Percentiles rank a stretch among this genome's conserved stretches.
These are phyloP conservation scores for Norana najaformis DNA, from an alignment of 2,888 invertebrate genomes.

Conservation along the genomic window DNA sequence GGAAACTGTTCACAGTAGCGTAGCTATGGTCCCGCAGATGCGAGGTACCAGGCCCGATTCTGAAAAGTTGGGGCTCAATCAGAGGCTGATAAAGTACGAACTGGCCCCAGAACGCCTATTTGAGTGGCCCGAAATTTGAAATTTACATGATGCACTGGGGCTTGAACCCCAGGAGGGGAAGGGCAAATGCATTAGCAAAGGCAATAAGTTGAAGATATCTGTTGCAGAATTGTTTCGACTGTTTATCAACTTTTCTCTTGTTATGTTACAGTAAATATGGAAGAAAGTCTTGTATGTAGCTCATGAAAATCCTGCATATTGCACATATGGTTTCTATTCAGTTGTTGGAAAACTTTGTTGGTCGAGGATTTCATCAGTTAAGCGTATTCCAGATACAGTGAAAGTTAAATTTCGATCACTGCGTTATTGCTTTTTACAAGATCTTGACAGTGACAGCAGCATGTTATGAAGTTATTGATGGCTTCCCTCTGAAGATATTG, in stretches of 20 bases:
- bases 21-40: too few species aligned
- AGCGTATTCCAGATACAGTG: too few species aligned
- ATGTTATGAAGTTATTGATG: too few species aligned
- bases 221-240: neutral
- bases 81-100: too few species aligned
- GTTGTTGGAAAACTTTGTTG: neutral
- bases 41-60: too few species aligned
- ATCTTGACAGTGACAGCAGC: too few species aligned
- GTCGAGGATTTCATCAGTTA: neutral
- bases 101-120: too few species aligned
- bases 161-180: neutral
- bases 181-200: neutral
- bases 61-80: too few species aligned
- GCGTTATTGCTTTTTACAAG: too few species aligned
- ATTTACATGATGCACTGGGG: neutral
- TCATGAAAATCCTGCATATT: neutral
- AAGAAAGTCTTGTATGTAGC: constrained; percentile 4
- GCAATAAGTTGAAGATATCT: neutral
- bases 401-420: neutral
- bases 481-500: too few species aligned
- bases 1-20: too few species aligned
- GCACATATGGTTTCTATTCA: neutral
- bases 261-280: neutral
- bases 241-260: neutral
- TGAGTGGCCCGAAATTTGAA: too few species aligned